Evolutionary conservation across 1,140 invertebrate genomes (phyloP).

Genomic region (Drosophila tristis): DNA sequence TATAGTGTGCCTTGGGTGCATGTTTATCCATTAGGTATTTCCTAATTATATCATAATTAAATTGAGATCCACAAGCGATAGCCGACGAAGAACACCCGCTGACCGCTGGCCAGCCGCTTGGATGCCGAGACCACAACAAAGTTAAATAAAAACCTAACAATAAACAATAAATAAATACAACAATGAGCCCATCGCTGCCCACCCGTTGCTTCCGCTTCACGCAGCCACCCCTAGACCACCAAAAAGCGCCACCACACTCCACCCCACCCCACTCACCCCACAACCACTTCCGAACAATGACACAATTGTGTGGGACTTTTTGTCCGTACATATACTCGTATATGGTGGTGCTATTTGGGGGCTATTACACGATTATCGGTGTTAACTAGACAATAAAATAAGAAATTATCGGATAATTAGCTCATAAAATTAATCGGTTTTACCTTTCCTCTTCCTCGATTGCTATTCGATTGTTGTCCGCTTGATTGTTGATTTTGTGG

Average conservation of each 20-base stretch:
- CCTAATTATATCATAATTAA: conserved; percentile 44
- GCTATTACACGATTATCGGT: conserved; percentile 60
- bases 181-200: conserved; percentile 4
- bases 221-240: conserved; percentile 11
- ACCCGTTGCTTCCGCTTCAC: conserved; percentile 19
- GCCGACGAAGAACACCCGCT: background rate
- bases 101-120: conserved; percentile 7
- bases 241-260: background rate
- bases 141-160: conserved; percentile 26
- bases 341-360: conserved; percentile 9
- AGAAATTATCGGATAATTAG: conserved; percentile 61
- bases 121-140: conserved; percentile 32
- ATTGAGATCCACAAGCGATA: conserved; percentile 30
- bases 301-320: conserved; percentile 39
- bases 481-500: background rate
- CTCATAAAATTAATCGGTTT: conserved; percentile 51
- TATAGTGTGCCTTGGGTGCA: background rate
- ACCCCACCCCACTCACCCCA: background rate
- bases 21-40: conserved; percentile 8
- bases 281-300: conserved; percentile 14
- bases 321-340: background rate
- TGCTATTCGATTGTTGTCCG: conserved; percentile 4
- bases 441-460: conserved; percentile 38
- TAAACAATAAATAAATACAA: conserved; percentile 31
- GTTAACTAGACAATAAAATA: conserved; percentile 65